phyloP scores from a whole-genome alignment of 2,888 invertebrate genomes.

The Ramazzottius varieornatus region DNA sequence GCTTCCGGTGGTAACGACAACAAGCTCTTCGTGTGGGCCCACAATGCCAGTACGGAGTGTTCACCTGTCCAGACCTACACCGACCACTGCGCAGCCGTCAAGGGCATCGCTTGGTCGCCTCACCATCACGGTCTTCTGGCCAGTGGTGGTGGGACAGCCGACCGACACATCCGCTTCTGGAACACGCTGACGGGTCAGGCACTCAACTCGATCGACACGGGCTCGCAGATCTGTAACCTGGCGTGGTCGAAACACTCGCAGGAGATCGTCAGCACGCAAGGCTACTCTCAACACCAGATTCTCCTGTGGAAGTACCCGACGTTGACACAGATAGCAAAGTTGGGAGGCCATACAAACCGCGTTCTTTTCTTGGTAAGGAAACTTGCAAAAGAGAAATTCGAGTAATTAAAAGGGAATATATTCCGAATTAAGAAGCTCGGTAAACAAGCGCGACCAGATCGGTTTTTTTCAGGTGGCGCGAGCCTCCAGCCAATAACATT shows the following conservation, averaged over 20 bases:
- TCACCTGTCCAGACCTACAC: constrained; percentile 74
- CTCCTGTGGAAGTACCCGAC: constrained; percentile 97
- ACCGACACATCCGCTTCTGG: constrained; percentile 87
- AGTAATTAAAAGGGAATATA: neutral
- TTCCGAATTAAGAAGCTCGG: neutral
- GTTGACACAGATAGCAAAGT: constrained; percentile 76
- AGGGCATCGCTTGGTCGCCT: constrained; percentile 96
- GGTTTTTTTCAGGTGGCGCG: too few relatives aligned
- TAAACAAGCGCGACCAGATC: too few relatives aligned
- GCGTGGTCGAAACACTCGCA: constrained; percentile 97
- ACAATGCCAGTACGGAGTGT: constrained; percentile 40
- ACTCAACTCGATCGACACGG: constrained; percentile 91
- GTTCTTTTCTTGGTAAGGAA: constrained; percentile 49
- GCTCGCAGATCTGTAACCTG: constrained; percentile 87
- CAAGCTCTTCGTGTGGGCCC: constrained; percentile 66
- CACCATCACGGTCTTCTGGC: constrained; percentile 89
- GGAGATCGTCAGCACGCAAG: constrained; percentile 87
- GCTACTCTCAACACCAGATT: constrained; percentile 94
- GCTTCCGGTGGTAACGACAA: constrained; percentile 98
- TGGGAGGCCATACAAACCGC: constrained; percentile 83
- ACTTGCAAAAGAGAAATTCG: neutral
- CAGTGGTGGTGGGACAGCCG: constrained; percentile 96
- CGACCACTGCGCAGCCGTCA: constrained; percentile 85
- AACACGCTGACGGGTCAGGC: constrained; percentile 91
- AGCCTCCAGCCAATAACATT: too few relatives aligned